Conservation (phyloP, 2,888 invertebrate genomes). For the Spatulosminthurus flaviceps region DNA sequence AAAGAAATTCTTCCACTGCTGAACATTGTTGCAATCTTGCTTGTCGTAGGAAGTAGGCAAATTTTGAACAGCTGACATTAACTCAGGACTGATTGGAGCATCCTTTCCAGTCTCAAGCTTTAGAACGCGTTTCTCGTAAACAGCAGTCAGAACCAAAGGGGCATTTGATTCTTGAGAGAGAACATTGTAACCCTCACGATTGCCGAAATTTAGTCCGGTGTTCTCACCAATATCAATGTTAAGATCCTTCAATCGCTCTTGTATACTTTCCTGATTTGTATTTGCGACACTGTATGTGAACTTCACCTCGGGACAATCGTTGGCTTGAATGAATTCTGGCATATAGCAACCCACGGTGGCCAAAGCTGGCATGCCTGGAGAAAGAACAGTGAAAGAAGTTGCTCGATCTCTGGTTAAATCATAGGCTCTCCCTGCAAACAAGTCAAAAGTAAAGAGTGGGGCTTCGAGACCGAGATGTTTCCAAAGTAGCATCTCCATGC, state of each 20-base stretch:
- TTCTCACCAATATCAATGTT: background rate
- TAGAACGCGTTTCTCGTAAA: background rate
- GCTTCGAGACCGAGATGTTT: background rate
- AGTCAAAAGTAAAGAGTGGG: background rate
- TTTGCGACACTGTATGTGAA: background rate
- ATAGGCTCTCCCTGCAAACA: background rate
- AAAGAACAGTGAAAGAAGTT: background rate
- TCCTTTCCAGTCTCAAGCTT: background rate
- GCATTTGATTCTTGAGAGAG: background rate
- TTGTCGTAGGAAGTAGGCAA: background rate
- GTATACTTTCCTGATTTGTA: background rate
- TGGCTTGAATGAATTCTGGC: background rate
- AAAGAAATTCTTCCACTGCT: slow-evolving; percentile 14
- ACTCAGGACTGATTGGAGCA: background rate
- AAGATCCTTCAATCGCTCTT: background rate
- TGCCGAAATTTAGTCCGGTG: background rate
- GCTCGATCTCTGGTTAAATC: background rate
- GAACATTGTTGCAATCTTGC: background rate
- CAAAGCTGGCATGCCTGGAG: background rate
- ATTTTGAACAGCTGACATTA: background rate
- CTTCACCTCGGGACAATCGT: background rate
- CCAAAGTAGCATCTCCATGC: background rate
- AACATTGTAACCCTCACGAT: background rate
- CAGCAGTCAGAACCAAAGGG: background rate
- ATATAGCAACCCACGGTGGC: background rate